Conservation (phyloP, 2,113 vertebrate species). For the Oceanodroma tethys region DNA sequence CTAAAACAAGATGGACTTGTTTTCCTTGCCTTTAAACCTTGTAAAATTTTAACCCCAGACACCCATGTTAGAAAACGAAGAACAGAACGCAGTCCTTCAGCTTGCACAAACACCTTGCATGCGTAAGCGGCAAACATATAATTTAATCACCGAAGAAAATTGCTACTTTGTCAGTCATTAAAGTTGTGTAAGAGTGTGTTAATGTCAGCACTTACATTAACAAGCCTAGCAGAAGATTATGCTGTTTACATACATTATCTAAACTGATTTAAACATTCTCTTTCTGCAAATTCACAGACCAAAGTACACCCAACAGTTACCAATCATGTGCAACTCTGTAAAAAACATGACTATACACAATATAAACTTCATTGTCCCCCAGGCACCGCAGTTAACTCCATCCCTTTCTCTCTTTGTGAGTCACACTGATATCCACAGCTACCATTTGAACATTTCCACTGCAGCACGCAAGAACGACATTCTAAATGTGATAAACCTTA, state of each 20-base stretch:
- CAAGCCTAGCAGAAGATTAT: constrained; percentile 59
- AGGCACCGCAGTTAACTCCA: not conserved
- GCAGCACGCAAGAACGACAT: not conserved
- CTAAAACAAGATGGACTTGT: not conserved
- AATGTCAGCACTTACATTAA: constrained; percentile 60
- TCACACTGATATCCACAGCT: not conserved
- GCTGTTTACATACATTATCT: constrained; percentile 58
- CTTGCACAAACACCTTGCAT: constrained; percentile 6
- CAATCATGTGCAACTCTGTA: not conserved
- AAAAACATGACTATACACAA: not conserved
- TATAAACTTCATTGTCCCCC: not conserved
- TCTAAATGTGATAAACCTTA: not conserved
- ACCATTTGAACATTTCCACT: not conserved
- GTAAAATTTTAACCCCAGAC: not conserved
- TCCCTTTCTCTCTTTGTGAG: not conserved
- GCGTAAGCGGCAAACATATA: not conserved
- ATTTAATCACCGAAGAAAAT: constrained; percentile 46
- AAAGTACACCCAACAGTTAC: not conserved
- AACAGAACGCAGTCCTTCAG: not conserved
- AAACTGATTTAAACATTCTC: constrained; percentile 47
- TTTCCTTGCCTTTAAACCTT: not conserved
- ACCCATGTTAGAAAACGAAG: not conserved
- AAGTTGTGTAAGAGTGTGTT: constrained; percentile 46
- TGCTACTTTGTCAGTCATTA: constrained; percentile 56
- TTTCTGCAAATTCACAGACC: constrained; percentile 28